phyloP scores from a whole-genome alignment of 2,113 vertebrate genomes.

The Hydropotes inermis region DNA sequence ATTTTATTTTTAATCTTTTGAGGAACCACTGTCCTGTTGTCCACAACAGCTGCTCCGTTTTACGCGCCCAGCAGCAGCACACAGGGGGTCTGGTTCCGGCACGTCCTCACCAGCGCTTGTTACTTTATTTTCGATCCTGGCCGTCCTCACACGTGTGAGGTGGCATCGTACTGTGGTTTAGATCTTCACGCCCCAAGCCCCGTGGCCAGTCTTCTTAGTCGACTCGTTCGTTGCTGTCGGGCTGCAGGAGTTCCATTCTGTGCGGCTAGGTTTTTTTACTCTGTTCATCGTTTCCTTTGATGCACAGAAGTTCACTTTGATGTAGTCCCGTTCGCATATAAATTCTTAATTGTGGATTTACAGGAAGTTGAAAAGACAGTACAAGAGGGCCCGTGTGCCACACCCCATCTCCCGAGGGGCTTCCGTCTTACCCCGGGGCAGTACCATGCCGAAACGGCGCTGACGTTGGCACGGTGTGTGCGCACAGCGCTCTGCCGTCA shows the following conservation, averaged over 20 bases:
- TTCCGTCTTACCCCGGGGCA: no score
- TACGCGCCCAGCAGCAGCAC: accelerated
- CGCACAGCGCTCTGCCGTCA: not conserved
- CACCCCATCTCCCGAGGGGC: no score
- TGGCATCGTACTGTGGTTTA: not conserved
- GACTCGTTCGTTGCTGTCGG: not conserved
- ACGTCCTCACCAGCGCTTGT: accelerated
- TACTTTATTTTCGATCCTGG: no score
- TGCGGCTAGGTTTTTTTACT: not conserved
- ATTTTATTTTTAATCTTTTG: not conserved
- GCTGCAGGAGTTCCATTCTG: not conserved
- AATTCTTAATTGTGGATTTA: not conserved
- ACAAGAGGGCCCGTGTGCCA: not conserved
- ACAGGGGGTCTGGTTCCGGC: not conserved
- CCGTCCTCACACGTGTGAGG: not conserved
- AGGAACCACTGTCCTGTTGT: not conserved
- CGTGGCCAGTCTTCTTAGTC: not conserved
- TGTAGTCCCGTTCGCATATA: not conserved
- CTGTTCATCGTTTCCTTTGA: not conserved
- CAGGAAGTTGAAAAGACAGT: not conserved
- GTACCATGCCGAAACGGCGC: accelerated
- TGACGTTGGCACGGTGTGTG: not conserved
- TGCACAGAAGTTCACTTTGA: not conserved
- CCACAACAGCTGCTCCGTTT: accelerated
- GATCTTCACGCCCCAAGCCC: not conserved